Evolutionary conservation across 1,140 invertebrate species (phyloP), one percentile per base, ranked within the genome.

Genomic region (Myzus persicae): DNA sequence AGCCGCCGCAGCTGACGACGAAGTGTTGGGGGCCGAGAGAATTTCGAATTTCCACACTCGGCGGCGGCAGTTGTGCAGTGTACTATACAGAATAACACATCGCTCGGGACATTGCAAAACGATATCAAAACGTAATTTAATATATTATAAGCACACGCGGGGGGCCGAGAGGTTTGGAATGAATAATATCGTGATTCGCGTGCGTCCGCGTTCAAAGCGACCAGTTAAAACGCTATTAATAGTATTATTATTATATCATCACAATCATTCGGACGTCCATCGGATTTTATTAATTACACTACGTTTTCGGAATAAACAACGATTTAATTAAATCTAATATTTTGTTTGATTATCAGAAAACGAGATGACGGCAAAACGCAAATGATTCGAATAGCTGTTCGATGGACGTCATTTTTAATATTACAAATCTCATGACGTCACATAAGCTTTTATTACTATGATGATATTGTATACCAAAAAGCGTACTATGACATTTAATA

Each of bases 81-180:
- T 1, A 22, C 46, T 48, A 14, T 6, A 4, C 54, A 54, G 24
- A 54, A n/a, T n/a, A n/a, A 54, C n/a, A 76, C 59, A n/a, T 76
- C 14, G 14, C 20, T 7, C 5, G 59, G 14, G 4, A 18, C 18
- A 18, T 76, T 18, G 31, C n/a, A 76, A 76, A 76, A n/a, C 14
- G 59, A 76, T n/a, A 76, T 76, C 59, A 76, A 76, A 76, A 36
- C 36, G 59, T n/a, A n/a, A 76, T 76, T 76, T 76, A n/a, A n/a
- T n/a, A 76, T 76, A 18, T 22, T 51, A 22, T 51, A 22, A n/a
- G n/a, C 48, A 6, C 48, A 51, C 48, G 22, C 31, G 4, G 59
- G n/a, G 14, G 31, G 18, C 14, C n/a, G n/a, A n/a, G 59, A n/a
- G 14, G 0, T n/a, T 76, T n/a, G 31, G 18, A 67, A 67, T 24